phyloP scores from a whole-genome alignment of 2,797 vertebrate genomes.

The Moxostoma hubbsi region DNA sequence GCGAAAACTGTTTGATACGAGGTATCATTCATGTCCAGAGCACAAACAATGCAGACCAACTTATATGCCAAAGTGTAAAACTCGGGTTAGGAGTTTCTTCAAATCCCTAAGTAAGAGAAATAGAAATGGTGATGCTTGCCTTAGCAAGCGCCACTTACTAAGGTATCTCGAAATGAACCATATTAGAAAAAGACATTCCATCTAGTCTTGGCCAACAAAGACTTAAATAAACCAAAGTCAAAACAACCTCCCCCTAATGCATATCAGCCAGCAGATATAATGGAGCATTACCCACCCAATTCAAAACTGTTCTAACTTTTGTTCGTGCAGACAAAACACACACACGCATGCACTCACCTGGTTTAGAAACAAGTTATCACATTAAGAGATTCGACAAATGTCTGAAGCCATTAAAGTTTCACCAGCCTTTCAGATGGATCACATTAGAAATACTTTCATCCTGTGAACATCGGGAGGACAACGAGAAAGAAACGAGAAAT shows the following conservation, averaged over 20 bases:
- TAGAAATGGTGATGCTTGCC: not conserved
- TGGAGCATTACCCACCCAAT: conserved; percentile 20
- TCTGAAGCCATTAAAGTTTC: conserved; percentile 60
- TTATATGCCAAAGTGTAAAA: not conserved
- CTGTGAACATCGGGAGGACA: conserved; percentile 44
- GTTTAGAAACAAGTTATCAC: conserved; percentile 51
- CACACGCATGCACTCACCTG: conserved; percentile 27
- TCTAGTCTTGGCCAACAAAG: conserved; percentile 25
- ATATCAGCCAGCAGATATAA: conserved; percentile 41
- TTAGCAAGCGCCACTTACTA: not conserved
- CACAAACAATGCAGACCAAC: not conserved
- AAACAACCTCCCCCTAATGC: conserved; percentile 31
- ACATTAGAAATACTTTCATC: conserved; percentile 56
- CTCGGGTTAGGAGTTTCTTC: not conserved
- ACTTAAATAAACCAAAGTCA: conserved; percentile 23
- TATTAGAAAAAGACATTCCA: conserved; percentile 13
- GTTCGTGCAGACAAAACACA: conserved; percentile 39
- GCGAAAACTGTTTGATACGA: not conserved
- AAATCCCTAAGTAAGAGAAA: not conserved
- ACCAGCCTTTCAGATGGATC: conserved; percentile 54
- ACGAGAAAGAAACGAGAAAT: conserved; percentile 49
- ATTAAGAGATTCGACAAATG: conserved; percentile 59
- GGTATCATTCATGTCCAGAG: not conserved
- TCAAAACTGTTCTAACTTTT: conserved; percentile 33
- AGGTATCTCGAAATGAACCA: not conserved